These are phyloP conservation scores for Palloptera scutellata DNA, from an alignment of 2,888 invertebrate genomes.

Conservation along the genomic window DNA sequence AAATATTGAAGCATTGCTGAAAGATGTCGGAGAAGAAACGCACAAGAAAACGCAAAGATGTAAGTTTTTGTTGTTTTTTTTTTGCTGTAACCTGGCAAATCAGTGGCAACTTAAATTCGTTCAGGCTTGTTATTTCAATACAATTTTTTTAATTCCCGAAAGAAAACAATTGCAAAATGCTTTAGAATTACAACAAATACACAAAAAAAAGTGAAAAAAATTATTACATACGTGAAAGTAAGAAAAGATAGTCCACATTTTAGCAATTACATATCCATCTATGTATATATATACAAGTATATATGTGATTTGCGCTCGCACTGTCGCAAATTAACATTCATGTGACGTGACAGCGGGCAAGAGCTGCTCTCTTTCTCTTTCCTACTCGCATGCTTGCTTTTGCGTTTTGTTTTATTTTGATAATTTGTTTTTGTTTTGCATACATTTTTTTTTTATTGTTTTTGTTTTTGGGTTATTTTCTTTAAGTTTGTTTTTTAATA, in stretches of 20 bases:
- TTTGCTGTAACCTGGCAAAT: too few species aligned
- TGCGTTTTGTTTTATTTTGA: background rate
- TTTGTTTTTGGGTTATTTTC: background rate
- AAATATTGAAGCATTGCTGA: constrained; percentile 3
- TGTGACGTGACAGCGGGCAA: background rate
- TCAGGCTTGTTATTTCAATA: too few species aligned
- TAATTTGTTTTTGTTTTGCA: constrained; percentile 6
- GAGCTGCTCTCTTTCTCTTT: background rate
- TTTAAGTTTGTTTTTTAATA: background rate
- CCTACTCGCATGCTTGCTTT: background rate
- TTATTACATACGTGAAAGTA: background rate
- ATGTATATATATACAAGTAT: too few species aligned
- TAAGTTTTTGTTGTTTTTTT: constrained; percentile 43
- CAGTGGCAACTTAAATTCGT: too few species aligned
- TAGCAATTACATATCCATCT: too few species aligned
- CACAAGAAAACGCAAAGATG: constrained; percentile 62
- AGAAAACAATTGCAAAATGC: too few species aligned
- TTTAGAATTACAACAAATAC: too few species aligned
- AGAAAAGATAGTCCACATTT: too few species aligned
- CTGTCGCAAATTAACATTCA: background rate
- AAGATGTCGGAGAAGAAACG: constrained; percentile 63
- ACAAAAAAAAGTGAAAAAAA: background rate
- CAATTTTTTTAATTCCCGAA: too few species aligned
- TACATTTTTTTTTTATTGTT: background rate
- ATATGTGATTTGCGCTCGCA: background rate